These are phyloP conservation scores for Enteromius anoplus DNA, from an alignment of 2,797 vertebrate genomes.

Conservation along the genomic window DNA sequence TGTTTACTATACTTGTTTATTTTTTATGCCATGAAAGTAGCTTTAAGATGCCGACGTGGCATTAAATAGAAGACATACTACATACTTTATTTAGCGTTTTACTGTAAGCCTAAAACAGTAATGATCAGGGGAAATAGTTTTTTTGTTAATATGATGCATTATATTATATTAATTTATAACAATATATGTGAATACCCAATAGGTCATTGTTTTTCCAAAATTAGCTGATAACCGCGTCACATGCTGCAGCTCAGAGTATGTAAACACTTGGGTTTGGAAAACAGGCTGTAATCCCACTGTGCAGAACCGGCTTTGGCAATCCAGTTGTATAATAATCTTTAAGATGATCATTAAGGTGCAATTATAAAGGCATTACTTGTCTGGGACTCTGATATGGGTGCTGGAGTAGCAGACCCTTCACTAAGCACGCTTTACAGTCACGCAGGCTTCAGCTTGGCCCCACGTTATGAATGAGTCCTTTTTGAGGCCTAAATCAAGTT, in stretches of 20 bases:
- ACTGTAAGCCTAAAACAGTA: neutral
- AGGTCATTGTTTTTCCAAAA: constrained; percentile 6
- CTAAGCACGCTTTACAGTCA: neutral
- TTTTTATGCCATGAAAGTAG: neutral
- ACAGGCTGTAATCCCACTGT: constrained; percentile 18
- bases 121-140: neutral
- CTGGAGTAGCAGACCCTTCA: neutral
- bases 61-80: neutral
- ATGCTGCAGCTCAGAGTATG: constrained; percentile 18
- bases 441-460: neutral
- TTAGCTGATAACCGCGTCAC: neutral
- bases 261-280: constrained; percentile 15
- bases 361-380: neutral
- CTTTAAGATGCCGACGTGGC: neutral
- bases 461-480: constrained; percentile 11
- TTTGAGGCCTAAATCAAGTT: constrained; percentile 23
- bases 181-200: neutral
- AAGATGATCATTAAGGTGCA: constrained; percentile 1
- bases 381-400: no score
- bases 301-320: constrained; percentile 21
- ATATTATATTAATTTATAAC: no score
- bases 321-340: constrained; percentile 39
- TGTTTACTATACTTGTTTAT: no score
- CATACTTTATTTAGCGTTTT: neutral
- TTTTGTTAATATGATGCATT: no score